phyloP scores from a whole-genome alignment of 2,888 invertebrate genomes.

The Gnatocerus cornutus region DNA sequence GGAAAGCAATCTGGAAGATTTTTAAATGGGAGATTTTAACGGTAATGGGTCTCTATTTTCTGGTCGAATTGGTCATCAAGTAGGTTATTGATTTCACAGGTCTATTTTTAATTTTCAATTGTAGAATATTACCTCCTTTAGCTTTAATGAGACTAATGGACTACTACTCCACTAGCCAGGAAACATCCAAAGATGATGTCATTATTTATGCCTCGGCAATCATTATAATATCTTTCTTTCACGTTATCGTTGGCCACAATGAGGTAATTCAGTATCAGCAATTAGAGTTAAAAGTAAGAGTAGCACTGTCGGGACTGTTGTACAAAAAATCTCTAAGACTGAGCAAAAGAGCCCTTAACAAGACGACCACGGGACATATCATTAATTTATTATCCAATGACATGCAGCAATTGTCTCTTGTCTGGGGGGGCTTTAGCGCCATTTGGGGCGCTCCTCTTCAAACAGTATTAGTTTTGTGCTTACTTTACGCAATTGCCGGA shows the following conservation, averaged over 20 bases:
- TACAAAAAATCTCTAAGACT: constrained; percentile 79
- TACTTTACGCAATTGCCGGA: constrained; percentile 77
- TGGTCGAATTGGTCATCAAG: constrained; percentile 24
- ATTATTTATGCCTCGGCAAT: constrained; percentile 84
- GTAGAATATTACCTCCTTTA: constrained; percentile 48
- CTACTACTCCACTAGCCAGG: constrained; percentile 73
- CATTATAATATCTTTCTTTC: constrained; percentile 72
- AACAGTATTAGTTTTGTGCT: constrained; percentile 78
- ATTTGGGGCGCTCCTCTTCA: constrained; percentile 85
- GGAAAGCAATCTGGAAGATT: constrained; percentile 49
- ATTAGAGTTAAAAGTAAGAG: constrained; percentile 87
- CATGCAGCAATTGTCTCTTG: constrained; percentile 87
- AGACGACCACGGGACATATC: constrained; percentile 80
- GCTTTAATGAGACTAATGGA: constrained; percentile 71
- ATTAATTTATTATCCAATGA: constrained; percentile 81
- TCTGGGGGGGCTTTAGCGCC: constrained; percentile 83
- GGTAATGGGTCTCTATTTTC: constrained; percentile 8
- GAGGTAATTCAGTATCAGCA: constrained; percentile 90
- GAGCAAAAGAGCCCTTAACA: constrained; percentile 85
- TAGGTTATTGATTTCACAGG: background rate
- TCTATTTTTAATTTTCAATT: constrained; percentile 5
- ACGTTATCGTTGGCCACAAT: constrained; percentile 72
- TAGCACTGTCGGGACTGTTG: constrained; percentile 86
- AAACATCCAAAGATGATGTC: constrained; percentile 72
- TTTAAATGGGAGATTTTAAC: constrained; percentile 41